Evolutionary conservation across 1,140 invertebrate genomes (phyloP), one percentile per base, ranked within the genome.

Genomic region (Hycleus cichorii): DNA sequence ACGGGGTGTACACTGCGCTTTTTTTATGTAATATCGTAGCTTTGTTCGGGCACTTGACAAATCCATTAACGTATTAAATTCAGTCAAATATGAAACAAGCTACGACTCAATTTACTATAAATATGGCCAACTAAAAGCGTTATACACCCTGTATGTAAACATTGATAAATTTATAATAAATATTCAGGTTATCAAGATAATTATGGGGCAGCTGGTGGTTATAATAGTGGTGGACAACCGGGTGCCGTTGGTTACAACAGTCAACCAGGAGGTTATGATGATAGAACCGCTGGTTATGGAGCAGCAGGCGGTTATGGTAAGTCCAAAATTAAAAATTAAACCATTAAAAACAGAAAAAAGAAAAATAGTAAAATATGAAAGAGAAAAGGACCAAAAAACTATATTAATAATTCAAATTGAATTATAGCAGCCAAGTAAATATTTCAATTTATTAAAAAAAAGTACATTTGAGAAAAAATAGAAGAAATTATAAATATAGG

Each of bases 201-300:
- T 40, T 57, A 58, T 47, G 61, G 58, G 39, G 43, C 49, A 6
- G 40, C 57, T 18, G 62, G 62, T 18, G 50, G 52, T n/a, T 51
- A 48, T 39, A 48, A 44, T 39, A 42, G 47, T 11, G 58, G 54
- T 4, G 57, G 49, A 32, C 9, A 44, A 24, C n/a, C n/a, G 11
- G 45, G 57, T 25, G 47, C 45, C 1, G 48, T 46, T 3, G 62
- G 60, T 45, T 66, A 64, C 55, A 64, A 47, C 46, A 63, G 55
- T 25, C 63, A 61, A 48, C 53, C 51, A 47, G 50, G 57, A 8
- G 40, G 47, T 11, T 59, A 61, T 18, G 51, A 58, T 47, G 59
- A 64, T 39, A 61, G 55, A 39, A 52, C 18, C 26, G 48, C 24
- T 6, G 55, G 62, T 12, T 64, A 58, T 43, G 58, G 42, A 12